Base-by-base conservation (phyloP, 2,888 invertebrate genomes). In the Parnassius glacialis region DNA sequence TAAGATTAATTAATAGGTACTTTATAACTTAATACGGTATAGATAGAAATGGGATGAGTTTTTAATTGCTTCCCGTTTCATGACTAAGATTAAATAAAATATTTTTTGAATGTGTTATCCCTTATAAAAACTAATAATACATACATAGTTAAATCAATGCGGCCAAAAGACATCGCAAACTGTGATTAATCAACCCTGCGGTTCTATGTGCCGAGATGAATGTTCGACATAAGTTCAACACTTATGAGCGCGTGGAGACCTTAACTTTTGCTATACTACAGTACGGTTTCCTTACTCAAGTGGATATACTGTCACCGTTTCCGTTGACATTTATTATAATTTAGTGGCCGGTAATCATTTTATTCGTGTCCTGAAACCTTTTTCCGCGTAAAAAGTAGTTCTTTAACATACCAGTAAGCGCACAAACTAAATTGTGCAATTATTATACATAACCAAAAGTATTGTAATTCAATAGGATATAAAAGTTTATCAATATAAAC, bases 321-420 rank as follows among this genome's bases (percentile, higher is more conserved):
- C 66, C 73, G 70, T 70, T 70, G 71, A 73, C 74, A 73, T 75
- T 75, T 73, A 73, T 73, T 71, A 71, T 73, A 74, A 73, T 76
- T 70, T 72, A 71, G 70, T 69, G 70, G 69, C 68, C 71, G 68
- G 68, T 52, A 55, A 12, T 58, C 44, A 43, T 57, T 63, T 52
- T 64, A 60, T 66, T 64, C 66, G 55, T 52, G 59, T 60, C 64
- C 61, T 66, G 65, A 66, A 68, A 61, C 59, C 57, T 42, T 55
- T 57, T 62, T 56, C 25, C 48, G 25, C 43, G 25, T 42, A 50
- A 55, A 60, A 25, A 48, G 51, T 60, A 51, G 5, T 7, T 34
- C 5, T 3, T 34, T 34, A 34, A 34, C 34, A 34, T 34, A 16
- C 16, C 16, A 16, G 16, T 16, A 34, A 34, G 34, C 34, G 7